phyloP scores from a whole-genome alignment of 2,113 vertebrate genomes.

The Leucoraja erinaceus region DNA sequence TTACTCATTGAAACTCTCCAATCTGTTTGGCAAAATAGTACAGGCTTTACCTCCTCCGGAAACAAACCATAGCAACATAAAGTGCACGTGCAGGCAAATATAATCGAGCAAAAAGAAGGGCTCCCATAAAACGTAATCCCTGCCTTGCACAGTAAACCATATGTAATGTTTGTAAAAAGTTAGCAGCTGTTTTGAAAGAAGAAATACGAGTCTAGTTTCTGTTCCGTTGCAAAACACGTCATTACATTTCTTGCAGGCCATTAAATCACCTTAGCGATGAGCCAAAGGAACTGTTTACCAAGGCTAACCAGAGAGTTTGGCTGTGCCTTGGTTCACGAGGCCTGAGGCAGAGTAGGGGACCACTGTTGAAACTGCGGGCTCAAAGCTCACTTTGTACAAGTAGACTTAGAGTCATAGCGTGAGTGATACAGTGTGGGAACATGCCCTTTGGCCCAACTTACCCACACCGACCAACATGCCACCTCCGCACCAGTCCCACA shows the following conservation, averaged over 20 bases:
- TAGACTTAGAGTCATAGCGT: too few species aligned
- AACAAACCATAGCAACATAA: background rate
- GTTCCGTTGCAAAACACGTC: background rate
- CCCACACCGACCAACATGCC: too few species aligned
- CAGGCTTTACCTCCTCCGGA: background rate
- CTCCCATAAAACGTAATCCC: background rate
- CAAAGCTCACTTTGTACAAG: background rate
- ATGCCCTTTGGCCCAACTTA: too few species aligned
- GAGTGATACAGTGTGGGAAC: too few species aligned
- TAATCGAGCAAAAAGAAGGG: background rate
- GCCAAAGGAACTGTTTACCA: background rate
- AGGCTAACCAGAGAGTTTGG: background rate
- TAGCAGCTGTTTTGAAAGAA: conserved; percentile 18
- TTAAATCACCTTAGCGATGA: background rate
- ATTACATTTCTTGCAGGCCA: conserved; percentile 12
- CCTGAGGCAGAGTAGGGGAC: too few species aligned
- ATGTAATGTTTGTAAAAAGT: background rate
- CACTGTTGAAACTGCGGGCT: background rate
- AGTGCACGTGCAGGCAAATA: background rate
- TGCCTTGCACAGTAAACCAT: background rate
- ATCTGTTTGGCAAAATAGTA: background rate
- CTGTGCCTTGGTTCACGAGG: background rate
- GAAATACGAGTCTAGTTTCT: background rate
- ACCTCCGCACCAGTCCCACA: too few species aligned
- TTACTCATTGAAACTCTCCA: background rate